Evolutionary conservation across 2,113 vertebrate genomes (phyloP), one percentile per base, ranked within the genome.

Genomic region (Fukomys damarensis): DNA sequence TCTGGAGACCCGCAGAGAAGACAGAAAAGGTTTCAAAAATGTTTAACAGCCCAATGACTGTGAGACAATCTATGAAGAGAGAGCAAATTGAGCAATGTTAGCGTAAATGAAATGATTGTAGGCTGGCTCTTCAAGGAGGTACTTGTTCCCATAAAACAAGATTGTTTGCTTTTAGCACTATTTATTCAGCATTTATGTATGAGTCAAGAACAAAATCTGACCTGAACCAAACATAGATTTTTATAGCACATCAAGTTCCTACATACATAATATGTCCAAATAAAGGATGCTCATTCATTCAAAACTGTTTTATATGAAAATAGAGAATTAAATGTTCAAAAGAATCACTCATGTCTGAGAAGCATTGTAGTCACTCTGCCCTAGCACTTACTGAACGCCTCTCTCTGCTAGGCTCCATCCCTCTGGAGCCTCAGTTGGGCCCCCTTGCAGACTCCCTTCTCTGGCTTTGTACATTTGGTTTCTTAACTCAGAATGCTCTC

Each of bases 111-210:
- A 91, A 91, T 82, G 49, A 86, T 41, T 82, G 83, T 66, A 46
- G 20, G 35, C 81, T 96, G 68, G 22, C 14, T 49, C 41, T 96
- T 94, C 94, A 84, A 85, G 90, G 85, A 77, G 76, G 49, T 7
- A 81, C 52, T 96, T 70, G 58, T 74, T 96, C 35, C 26, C 89
- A 70, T 89, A 89, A 91, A 92, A 32, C 68, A 95, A 84, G 46
- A 92, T 46, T 30, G 83, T 90, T 97, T 96, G 76, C 61, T 86
- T 94, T 95, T 66, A 87, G 68, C 58, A 30, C 63, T 79, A 81
- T 95, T 89, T 89, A 96, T 54, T 96, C 79, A 66, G 54, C 54
- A 79, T 38, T 80, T 68, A 66, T 58, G 83, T 84, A 95, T 81
- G 28, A 83, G 43, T 70, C 35, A 94, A 89, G 49, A 88, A 94